Conservation (phyloP, 2,113 vertebrate species). For the Nicator chloris region DNA sequence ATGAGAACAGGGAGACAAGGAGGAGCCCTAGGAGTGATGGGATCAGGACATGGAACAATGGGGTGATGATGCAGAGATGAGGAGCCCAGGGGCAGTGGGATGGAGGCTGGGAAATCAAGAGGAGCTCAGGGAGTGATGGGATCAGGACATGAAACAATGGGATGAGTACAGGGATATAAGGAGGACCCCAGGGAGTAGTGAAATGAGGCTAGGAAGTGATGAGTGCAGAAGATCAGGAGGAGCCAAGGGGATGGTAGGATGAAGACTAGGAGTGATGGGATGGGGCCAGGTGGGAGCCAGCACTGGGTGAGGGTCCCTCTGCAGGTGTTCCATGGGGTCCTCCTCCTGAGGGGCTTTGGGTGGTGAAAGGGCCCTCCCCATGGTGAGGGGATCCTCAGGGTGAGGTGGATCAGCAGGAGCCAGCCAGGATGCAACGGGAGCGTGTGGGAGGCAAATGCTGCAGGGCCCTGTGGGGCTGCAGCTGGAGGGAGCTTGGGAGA, state of each 20-base stretch:
- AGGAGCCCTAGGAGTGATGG: background rate
- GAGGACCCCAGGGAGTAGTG: background rate
- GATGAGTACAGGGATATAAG: background rate
- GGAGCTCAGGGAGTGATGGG: background rate
- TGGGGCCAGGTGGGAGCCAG: background rate
- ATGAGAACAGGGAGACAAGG: background rate
- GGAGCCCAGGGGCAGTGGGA: background rate
- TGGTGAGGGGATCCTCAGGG: background rate
- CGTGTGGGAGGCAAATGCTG: rapidly evolving
- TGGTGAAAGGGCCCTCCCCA: background rate
- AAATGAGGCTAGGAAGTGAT: background rate
- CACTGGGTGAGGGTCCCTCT: rapidly evolving
- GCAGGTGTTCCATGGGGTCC: background rate
- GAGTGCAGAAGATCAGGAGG: background rate
- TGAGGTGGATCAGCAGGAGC: background rate
- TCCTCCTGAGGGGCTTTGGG: rapidly evolving
- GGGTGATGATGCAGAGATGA: background rate
- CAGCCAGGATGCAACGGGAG: rapidly evolving
- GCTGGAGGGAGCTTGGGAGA: background rate
- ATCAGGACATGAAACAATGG: background rate
- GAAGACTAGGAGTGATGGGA: background rate
- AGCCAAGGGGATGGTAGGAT: background rate
- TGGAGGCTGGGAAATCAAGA: background rate
- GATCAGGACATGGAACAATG: background rate
- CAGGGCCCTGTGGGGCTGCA: background rate